phyloP scores from a whole-genome alignment of 2,113 vertebrate species.

The Lethenteron camtschaticum region DNA sequence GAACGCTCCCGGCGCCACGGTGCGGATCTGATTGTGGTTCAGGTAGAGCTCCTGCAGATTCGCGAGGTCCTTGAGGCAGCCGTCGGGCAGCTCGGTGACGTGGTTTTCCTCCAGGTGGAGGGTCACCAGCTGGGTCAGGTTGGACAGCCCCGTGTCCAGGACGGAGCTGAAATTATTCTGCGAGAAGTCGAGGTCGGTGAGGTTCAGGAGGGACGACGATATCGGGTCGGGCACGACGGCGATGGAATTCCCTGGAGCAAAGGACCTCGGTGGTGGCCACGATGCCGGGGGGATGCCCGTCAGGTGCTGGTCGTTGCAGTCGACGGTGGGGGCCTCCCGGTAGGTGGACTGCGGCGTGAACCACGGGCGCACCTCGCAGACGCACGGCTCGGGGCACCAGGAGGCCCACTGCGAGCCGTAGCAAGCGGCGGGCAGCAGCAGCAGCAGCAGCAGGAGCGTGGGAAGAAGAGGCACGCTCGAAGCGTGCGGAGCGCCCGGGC shows the following conservation, averaged over 20 bases:
- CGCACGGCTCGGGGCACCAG: slow-evolving; percentile 76
- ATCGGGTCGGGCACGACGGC: slow-evolving; percentile 42
- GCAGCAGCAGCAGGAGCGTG: no score
- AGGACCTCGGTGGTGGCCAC: slow-evolving; percentile 92
- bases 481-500: no score
- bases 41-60: slow-evolving; percentile 92
- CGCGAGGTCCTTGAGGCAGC: slow-evolving; percentile 62
- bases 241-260: slow-evolving; percentile 85
- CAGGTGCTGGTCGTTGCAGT: slow-evolving; percentile 84
- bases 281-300: slow-evolving; percentile 79
- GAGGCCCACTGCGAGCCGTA: not conserved
- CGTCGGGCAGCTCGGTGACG: slow-evolving; percentile 68
- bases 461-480: no score
- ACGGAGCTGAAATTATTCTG: slow-evolving; percentile 89
- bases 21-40: slow-evolving; percentile 87
- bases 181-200: slow-evolving; percentile 83
- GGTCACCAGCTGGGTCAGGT: slow-evolving; percentile 77
- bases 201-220: slow-evolving; percentile 69
- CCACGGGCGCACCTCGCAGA: slow-evolving; percentile 88
- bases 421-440: no score
- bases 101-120: slow-evolving; percentile 92
- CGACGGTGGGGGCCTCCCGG: slow-evolving; percentile 81
- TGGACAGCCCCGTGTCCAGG: slow-evolving; percentile 58
- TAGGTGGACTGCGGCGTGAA: slow-evolving; percentile 95
- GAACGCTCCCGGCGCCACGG: slow-evolving; percentile 69